These are phyloP conservation scores for Simalia tracyae DNA, from an alignment of 2,797 vertebrate species.

Conservation along the genomic window DNA sequence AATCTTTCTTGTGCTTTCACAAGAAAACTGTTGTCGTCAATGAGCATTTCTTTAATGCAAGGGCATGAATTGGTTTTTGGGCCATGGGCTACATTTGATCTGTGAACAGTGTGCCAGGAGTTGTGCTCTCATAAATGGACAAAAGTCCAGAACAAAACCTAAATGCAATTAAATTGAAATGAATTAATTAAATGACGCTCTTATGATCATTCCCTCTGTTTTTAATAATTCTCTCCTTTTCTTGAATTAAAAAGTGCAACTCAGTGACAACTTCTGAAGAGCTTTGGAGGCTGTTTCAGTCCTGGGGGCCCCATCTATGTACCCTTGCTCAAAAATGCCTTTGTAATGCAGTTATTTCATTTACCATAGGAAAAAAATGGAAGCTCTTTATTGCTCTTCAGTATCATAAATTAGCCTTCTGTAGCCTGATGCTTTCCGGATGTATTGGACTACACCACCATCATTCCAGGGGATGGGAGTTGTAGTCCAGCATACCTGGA, in stretches of 20 bases:
- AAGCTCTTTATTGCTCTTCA: neutral
- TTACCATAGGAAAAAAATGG: neutral
- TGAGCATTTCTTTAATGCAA: neutral
- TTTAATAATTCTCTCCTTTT: neutral
- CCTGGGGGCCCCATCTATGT: neutral
- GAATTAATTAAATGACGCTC: neutral
- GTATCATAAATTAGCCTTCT: neutral
- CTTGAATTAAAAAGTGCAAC: neutral
- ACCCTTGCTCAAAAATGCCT: neutral
- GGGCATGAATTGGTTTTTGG: neutral
- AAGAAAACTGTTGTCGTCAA: neutral
- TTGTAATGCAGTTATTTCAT: neutral
- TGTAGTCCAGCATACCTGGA: neutral
- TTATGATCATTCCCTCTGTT: neutral
- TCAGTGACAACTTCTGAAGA: neutral
- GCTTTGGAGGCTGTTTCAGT: neutral
- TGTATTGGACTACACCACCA: neutral
- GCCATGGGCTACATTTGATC: neutral
- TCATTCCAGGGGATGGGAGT: neutral
- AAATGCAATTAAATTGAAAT: neutral
- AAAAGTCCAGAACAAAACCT: neutral
- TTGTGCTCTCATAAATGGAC: neutral
- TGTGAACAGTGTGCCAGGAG: neutral
- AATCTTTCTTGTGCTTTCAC: neutral
- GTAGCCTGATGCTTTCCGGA: neutral